phyloP scores from a whole-genome alignment of 2,113 vertebrate genomes.

The Sula dactylatra region DNA sequence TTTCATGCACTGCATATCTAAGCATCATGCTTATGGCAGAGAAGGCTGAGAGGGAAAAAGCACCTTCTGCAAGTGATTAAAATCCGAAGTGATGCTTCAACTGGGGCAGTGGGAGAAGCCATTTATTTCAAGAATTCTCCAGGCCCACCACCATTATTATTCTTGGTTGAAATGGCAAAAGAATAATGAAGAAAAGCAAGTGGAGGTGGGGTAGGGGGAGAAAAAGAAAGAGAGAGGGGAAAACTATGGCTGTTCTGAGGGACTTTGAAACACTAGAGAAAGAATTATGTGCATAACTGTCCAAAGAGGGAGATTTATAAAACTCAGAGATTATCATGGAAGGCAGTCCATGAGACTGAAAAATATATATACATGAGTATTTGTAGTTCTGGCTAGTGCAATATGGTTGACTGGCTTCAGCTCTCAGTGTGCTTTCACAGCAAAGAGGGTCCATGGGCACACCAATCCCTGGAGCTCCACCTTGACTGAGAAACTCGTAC shows the following conservation, averaged over 20 bases:
- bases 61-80: not conserved
- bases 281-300: not conserved
- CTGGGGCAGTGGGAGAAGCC: not conserved
- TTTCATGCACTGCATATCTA: not conserved
- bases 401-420: not conserved
- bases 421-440: not conserved
- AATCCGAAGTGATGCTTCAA: not conserved
- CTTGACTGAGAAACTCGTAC: rapidly evolving
- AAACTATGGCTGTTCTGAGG: not conserved
- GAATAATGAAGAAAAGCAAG: not conserved
- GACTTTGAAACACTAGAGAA: not conserved
- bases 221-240: not conserved
- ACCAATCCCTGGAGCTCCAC: not conserved
- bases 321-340: not conserved
- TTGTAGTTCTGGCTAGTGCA: not conserved
- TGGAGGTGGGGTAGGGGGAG: rapidly evolving
- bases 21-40: not conserved
- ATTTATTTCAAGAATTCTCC: not conserved
- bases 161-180: not conserved
- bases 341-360: not conserved
- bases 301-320: not conserved
- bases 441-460: rapidly evolving
- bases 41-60: not conserved
- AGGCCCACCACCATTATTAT: not conserved
- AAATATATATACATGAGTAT: no score